Evolutionary conservation across 2,113 vertebrate genomes (phyloP).

Genomic region (Salvator merianae): DNA sequence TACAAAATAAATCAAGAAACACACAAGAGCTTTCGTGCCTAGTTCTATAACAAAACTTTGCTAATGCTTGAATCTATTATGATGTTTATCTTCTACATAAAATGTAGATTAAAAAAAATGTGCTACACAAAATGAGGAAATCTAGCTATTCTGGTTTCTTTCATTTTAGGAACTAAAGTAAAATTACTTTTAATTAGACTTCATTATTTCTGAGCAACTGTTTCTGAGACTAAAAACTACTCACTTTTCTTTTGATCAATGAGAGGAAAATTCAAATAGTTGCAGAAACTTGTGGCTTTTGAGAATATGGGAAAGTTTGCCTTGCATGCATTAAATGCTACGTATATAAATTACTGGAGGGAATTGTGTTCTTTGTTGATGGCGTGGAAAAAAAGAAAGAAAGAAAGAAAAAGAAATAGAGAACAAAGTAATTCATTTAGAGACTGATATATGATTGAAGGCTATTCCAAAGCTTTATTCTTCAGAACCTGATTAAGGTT

Average conservation of each 20-base stretch:
- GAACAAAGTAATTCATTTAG: conserved; percentile 22
- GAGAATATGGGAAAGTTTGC: conserved; percentile 4
- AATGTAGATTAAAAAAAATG: not conserved
- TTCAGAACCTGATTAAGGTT: conserved; percentile 20
- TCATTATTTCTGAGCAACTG: not conserved
- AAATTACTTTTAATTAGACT: conserved; percentile 10
- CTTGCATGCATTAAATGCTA: conserved; percentile 4
- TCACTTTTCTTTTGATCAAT: conserved; percentile 13
- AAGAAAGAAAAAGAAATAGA: not conserved
- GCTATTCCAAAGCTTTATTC: conserved; percentile 16
- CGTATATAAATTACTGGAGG: conserved; percentile 9
- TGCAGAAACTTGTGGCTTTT: not conserved
- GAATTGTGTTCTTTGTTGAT: conserved; percentile 20
- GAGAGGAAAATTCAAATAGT: not conserved
- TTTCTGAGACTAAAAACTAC: not conserved
- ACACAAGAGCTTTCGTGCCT: not conserved
- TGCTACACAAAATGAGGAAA: conserved; percentile 21
- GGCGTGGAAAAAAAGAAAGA: not conserved
- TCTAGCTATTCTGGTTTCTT: not conserved
- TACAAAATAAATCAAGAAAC: conserved; percentile 42
- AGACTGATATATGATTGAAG: conserved; percentile 14
- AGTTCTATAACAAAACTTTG: not conserved
- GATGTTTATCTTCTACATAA: conserved; percentile 15
- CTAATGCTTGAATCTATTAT: not conserved
- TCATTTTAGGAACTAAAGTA: not conserved